Evolutionary conservation across 2,113 vertebrate genomes (phyloP).

Genomic region (Siniperca knerii): DNA sequence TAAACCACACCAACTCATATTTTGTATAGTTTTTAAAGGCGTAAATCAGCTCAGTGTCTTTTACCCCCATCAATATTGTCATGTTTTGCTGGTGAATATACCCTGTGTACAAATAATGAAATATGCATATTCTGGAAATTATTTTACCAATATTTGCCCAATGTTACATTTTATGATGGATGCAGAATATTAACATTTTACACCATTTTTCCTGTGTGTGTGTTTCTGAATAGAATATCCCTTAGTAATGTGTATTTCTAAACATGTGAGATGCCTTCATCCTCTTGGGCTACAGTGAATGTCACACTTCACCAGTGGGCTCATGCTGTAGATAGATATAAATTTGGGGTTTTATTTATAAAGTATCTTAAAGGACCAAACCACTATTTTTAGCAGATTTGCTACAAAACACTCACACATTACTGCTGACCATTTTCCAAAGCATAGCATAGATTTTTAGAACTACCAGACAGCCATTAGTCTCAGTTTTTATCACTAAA

Average conservation of each 20-base stretch:
- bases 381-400: background rate
- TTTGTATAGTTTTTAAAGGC: conserved; percentile 24
- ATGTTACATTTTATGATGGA: conserved; percentile 14
- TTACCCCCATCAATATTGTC: conserved; percentile 4
- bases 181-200: conserved; percentile 1
- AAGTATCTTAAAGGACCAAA: background rate
- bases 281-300: background rate
- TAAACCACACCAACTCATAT: background rate
- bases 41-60: background rate
- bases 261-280: conserved; percentile 3
- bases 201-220: background rate
- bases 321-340: conserved; percentile 16
- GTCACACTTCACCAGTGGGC: conserved; percentile 8
- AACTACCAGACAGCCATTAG: background rate
- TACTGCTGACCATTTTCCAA: background rate
- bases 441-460: background rate
- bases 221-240: background rate
- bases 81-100: background rate
- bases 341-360: conserved; percentile 23
- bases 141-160: background rate
- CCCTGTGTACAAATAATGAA: background rate
- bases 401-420: background rate
- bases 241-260: conserved; percentile 9
- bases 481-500: conserved; percentile 6
- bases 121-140: conserved; percentile 13